Conservation (phyloP, 2,888 invertebrate species). For the Lycaena phlaeas region DNA sequence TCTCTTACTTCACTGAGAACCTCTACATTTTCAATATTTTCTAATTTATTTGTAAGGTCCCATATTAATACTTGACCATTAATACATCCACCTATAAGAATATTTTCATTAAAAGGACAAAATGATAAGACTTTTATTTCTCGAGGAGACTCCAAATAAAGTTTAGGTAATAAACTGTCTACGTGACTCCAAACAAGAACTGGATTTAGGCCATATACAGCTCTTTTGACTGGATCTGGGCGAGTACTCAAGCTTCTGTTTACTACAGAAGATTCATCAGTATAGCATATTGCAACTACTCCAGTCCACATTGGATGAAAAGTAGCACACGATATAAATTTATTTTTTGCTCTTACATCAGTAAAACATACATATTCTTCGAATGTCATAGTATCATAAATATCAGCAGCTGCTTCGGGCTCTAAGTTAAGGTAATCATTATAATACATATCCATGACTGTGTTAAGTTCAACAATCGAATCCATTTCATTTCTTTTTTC, state of each 20-base stretch:
- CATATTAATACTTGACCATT: constrained; percentile 82
- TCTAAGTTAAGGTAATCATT: constrained; percentile 74
- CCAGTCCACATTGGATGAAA: constrained; percentile 84
- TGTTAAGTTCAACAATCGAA: constrained; percentile 54
- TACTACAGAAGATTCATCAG: constrained; percentile 67
- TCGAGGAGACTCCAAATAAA: constrained; percentile 77
- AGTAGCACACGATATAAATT: constrained; percentile 75
- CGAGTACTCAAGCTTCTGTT: constrained; percentile 49
- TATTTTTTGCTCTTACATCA: constrained; percentile 77
- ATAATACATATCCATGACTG: constrained; percentile 74
- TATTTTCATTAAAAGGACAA: constrained; percentile 79
- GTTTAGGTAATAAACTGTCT: constrained; percentile 78
- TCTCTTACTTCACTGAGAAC: constrained; percentile 75
- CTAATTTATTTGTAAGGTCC: constrained; percentile 77
- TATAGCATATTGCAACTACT: constrained; percentile 78
- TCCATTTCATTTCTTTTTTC: constrained; percentile 37
- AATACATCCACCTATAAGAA: constrained; percentile 79
- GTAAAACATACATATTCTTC: constrained; percentile 77
- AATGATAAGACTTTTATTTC: constrained; percentile 78
- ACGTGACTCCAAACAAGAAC: constrained; percentile 83
- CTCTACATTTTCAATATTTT: constrained; percentile 75
- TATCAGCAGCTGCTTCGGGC: constrained; percentile 34
- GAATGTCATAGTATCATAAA: constrained; percentile 47
- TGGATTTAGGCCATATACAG: constrained; percentile 75
- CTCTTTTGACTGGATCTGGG: constrained; percentile 64